Evolutionary conservation across 2,888 invertebrate genomes (phyloP), one percentile per base, ranked within the genome.

Genomic region (Rambutsinella grinnellia): DNA sequence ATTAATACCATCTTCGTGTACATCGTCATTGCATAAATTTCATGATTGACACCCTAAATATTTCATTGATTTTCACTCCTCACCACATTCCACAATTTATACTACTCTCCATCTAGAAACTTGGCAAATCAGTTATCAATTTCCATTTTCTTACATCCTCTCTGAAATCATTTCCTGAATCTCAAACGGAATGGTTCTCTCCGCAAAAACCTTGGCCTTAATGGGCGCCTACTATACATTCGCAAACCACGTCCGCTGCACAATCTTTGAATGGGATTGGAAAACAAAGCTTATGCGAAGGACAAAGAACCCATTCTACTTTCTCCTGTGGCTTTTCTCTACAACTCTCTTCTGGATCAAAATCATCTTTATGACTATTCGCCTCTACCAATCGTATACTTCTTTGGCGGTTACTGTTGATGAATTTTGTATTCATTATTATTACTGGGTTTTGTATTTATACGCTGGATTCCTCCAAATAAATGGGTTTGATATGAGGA

Each of bases 351-450:
- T 70, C 65, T 76, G 76, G 76, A 49, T 49, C n/a, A 76, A 76
- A 56, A 70, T 70, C 0, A 65, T 76, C 24, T 61, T 65, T 49
- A 63, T 70, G 69, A 61, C 65, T 1, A 27, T 69, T 26, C 51
- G 76, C 5, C 36, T 76, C 3, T 57, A 58, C 23, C 69, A 76
- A 26, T 58, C 60, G 1, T 76, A 66, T 21, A 44, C 27, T 6
- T 70, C 65, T 26, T 47, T 65, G 65, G 61, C 58, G 0, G 60
- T 65, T 2, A 65, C 69, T 0, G 26, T 70, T 8, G 76, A 70
- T 10, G 69, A 76, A 51, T 60, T 70, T 36, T 63, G 63, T 13
- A 51, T 76, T 60, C 76, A 76, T 27, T 70, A 46, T 15, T 76
- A 65, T 56, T 69, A 65, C 49, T 76, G 65, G 76, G 69, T 76